Conservation (phyloP, 2,888 invertebrate genomes). For the Osmoderma eremita region DNA sequence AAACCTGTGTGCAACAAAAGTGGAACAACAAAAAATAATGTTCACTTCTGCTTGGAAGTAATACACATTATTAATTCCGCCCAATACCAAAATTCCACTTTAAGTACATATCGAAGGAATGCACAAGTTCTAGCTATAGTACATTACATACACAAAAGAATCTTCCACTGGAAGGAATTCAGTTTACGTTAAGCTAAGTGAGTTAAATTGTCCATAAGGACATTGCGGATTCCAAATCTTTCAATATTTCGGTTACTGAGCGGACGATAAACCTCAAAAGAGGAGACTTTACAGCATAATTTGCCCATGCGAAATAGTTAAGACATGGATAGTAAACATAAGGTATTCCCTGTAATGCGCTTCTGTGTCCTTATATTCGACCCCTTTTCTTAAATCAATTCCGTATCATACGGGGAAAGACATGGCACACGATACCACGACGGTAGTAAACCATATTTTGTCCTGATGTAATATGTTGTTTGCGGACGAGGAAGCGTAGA, state of each 20-base stretch:
- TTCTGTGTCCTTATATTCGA: constrained; percentile 17
- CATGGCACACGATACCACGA: not conserved
- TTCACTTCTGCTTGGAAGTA: too few relatives aligned
- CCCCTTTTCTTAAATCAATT: constrained; percentile 15
- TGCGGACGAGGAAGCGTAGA: constrained; percentile 23
- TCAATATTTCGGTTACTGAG: not conserved
- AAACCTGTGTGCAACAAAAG: too few relatives aligned
- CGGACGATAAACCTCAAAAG: not conserved
- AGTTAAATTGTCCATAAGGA: not conserved
- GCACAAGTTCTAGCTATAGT: too few relatives aligned
- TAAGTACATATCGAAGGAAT: too few relatives aligned
- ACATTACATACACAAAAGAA: too few relatives aligned
- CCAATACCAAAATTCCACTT: too few relatives aligned
- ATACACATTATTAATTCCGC: too few relatives aligned
- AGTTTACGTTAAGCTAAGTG: not conserved
- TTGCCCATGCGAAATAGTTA: not conserved
- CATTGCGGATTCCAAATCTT: not conserved
- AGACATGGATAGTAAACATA: not conserved
- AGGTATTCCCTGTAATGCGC: not conserved
- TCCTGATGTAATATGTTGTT: constrained; percentile 29
- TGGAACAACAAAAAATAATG: too few relatives aligned
- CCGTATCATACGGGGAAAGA: not conserved
- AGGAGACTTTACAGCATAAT: not conserved
- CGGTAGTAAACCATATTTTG: constrained; percentile 21
- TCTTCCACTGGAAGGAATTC: not conserved